Conservation (phyloP, 2,113 vertebrate genomes). For the Catagonus wagneri region DNA sequence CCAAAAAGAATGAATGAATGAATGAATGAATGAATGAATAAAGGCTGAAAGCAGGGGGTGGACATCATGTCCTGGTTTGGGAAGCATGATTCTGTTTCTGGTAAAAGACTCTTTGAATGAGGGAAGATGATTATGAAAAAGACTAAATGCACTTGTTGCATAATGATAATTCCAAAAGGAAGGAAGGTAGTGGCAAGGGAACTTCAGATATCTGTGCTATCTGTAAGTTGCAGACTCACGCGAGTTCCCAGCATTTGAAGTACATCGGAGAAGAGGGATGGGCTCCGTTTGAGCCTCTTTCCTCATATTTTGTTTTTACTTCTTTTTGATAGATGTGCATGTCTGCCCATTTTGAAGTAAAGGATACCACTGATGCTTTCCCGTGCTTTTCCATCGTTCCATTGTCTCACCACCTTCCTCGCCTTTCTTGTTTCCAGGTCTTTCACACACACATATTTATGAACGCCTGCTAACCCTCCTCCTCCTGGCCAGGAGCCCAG, state of each 20-base stretch:
- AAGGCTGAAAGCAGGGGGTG: background rate
- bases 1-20: too few relatives aligned
- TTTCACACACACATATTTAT: background rate
- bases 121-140: background rate
- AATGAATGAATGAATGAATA: too few relatives aligned
- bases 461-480: background rate
- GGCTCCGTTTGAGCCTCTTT: background rate
- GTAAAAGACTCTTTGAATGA: background rate
- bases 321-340: background rate
- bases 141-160: background rate
- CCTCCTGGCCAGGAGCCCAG: constrained; percentile 59
- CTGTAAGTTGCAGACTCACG: background rate
- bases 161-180: background rate
- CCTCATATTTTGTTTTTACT: background rate
- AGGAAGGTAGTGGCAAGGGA: background rate
- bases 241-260: background rate
- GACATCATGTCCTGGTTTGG: background rate
- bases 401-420: background rate
- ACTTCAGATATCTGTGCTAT: background rate
- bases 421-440: background rate
- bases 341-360: background rate
- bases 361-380: background rate
- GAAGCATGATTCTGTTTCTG: background rate
- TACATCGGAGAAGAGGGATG: background rate
- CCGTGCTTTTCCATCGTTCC: background rate